These are phyloP conservation scores for Ciconia nigra DNA, from an alignment of 2,797 vertebrate genomes.

Conservation along the genomic window DNA sequence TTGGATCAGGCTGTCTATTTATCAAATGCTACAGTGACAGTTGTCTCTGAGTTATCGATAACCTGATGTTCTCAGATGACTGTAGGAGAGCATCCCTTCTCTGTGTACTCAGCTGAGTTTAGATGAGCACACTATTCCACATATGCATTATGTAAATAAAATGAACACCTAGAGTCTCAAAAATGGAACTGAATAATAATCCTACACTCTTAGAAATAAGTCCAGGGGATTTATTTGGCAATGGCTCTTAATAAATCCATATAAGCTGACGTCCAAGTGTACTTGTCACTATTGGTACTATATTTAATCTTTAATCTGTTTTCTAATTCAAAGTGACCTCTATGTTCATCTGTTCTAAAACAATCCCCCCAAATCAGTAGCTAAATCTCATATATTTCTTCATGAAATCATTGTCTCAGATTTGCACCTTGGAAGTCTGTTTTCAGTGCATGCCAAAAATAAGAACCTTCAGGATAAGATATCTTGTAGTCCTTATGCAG, in stretches of 20 bases:
- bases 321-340: neutral
- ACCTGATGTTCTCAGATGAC: neutral
- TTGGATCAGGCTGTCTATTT: neutral
- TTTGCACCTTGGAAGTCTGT: neutral
- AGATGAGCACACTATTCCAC: neutral
- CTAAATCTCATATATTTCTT: neutral
- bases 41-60: neutral
- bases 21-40: neutral
- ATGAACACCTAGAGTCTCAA: neutral
- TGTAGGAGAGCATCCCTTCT: neutral
- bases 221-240: neutral
- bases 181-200: neutral
- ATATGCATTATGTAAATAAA: neutral
- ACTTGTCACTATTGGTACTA: neutral
- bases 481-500: neutral
- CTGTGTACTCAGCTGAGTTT: neutral
- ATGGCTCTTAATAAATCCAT: neutral
- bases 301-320: conserved; percentile 11
- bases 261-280: neutral
- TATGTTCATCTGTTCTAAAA: neutral
- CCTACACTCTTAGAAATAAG: neutral
- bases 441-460: neutral
- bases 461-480: neutral
- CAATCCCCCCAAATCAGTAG: neutral
- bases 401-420: neutral